A percentile compares a stretch with the other conserved stretches of the same genome.
These are phyloP conservation scores for Callaeas wilsoni DNA, from an alignment of 2,113 vertebrate species.

Conservation along the genomic window DNA sequence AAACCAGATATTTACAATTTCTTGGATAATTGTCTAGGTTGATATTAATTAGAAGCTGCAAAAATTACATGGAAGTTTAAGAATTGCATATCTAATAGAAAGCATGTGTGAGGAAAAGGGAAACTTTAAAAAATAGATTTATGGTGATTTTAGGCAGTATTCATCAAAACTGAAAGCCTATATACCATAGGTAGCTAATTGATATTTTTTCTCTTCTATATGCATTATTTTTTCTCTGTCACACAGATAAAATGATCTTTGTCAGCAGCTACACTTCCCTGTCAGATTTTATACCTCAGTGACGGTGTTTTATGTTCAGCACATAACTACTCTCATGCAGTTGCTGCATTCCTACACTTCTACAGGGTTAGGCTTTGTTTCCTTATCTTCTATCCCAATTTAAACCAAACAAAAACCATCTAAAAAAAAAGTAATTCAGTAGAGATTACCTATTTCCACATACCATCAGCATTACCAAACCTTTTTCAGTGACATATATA, in stretches of 20 bases:
- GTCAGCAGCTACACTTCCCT: constrained; percentile 29
- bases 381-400: not conserved
- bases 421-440: not conserved
- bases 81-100: not conserved
- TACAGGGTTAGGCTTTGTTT: not conserved
- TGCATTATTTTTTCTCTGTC: not conserved
- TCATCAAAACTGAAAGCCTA: not conserved
- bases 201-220: not conserved
- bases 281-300: constrained; percentile 38
- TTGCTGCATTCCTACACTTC: not conserved
- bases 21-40: not conserved
- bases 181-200: not conserved
- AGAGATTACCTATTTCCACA: not conserved
- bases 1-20: fast-evolving
- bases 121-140: not conserved
- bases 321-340: not conserved
- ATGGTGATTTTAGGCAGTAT: not conserved
- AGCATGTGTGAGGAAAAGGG: not conserved
- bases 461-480: not conserved
- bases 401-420: not conserved
- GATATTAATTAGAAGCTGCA: not conserved
- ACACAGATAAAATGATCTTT: constrained; percentile 30
- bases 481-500: not conserved
- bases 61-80: not conserved
- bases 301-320: constrained; percentile 40